These are phyloP conservation scores for Rapana venosa DNA, from an alignment of 2,888 invertebrate genomes.

Conservation along the genomic window DNA sequence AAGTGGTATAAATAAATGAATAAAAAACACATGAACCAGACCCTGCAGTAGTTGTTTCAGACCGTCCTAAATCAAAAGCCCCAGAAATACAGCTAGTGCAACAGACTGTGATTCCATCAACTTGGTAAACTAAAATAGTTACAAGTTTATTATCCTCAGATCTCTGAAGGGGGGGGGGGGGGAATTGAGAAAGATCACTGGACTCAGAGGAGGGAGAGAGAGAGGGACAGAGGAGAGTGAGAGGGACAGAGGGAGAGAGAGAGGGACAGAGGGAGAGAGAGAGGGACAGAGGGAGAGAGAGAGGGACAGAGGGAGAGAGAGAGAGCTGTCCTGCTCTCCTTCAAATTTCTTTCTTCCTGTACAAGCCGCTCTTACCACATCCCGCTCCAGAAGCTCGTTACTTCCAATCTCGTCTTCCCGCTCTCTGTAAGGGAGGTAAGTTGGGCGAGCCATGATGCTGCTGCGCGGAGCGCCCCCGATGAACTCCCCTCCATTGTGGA, in stretches of 20 bases:
- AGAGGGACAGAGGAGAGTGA: neutral
- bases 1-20: no score
- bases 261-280: neutral
- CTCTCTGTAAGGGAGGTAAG: conserved; percentile 46
- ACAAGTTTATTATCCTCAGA: no score
- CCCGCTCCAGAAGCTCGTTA: conserved; percentile 95
- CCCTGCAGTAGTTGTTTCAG: no score
- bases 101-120: no score
- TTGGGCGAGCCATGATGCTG: conserved; percentile 36
- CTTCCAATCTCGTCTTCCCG: conserved; percentile 86
- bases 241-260: neutral
- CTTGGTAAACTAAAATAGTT: no score
- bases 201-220: conserved; percentile 8
- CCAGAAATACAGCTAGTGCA: no score
- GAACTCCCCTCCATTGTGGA: conserved; percentile 36
- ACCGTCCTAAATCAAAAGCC: no score
- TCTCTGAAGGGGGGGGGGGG: no score
- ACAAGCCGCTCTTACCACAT: conserved; percentile 82
- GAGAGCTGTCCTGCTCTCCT: neutral
- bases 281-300: neutral
- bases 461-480: conserved; percentile 40
- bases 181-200: no score
- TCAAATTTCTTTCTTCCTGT: neutral
- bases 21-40: no score
- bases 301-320: neutral